Base-by-base conservation (phyloP, 2,797 vertebrate genomes). In the Parauchenoglanis punctatus region DNA sequence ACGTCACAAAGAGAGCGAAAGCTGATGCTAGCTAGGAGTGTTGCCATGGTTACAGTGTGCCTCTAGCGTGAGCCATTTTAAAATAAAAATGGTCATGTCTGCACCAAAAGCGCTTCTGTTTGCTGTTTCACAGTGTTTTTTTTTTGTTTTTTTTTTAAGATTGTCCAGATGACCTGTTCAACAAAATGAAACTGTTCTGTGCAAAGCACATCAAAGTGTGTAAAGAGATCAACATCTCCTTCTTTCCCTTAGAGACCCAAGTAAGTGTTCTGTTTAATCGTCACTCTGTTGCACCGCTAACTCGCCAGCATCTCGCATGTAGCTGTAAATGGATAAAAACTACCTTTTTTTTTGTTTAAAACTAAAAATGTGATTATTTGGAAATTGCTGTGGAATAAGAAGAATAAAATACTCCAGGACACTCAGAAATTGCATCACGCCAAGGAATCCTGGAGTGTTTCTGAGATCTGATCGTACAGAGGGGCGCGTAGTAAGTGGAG, bases 141-240 rank as follows among this genome's bases (percentile, higher is more conserved):
- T 40, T 13, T 12, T 25, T 11, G 6, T 13, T 52, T 77, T 28
- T 2, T 28, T 20, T 8, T 35, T 12, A 20, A 81, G 98, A 96
- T 93, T 99, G 98, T 90, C 95, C 97, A 15, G 97, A 99, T 91
- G 95, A 92, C 44, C 95, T 99, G 46, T 99, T 99, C 90, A 95
- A 96, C 94, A 97, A 96, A 89, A 97, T 99, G 93, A 99, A 98
- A 91, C 87, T 92, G 83, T 93, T 95, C 81, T 98, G 97, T 93
- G 96, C 95, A 86, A 98, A 97, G 93, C 95, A 97, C 89, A 96
- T 99, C 90, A 95, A 96, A 86, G 95, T 95, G 89, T 98, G 97
- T 93, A 99, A 99, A 90, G 98, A 99, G 94, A 96, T 99, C 89
- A 97, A 97, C 93, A 96, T 99, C 82, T 97, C 97, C 35, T 99